phyloP scores from a whole-genome alignment of 2,113 vertebrate genomes.

The Cnemophilus loriae region DNA sequence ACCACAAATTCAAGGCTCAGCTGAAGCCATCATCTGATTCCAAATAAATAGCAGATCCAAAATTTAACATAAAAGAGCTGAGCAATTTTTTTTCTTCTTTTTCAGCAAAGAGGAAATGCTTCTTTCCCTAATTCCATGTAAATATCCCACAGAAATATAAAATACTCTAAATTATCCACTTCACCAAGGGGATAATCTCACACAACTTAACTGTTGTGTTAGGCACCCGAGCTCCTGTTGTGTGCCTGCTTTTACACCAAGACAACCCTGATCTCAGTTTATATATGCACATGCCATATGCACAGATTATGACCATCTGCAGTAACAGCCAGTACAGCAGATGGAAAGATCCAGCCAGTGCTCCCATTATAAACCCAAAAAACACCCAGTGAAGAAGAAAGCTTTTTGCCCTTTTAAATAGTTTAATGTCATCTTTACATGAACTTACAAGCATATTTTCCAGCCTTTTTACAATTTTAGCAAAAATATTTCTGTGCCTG shows the following conservation, averaged over 20 bases:
- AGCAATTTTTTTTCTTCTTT: not conserved
- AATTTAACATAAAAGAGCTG: not conserved
- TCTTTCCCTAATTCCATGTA: not conserved
- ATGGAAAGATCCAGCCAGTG: slow-evolving; percentile 21
- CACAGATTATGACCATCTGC: slow-evolving; percentile 16
- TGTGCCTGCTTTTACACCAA: not conserved
- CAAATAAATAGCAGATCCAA: not conserved
- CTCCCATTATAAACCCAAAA: not conserved
- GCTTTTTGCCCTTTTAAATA: not conserved
- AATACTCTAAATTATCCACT: not conserved
- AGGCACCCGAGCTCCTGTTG: not conserved
- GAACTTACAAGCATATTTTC: not conserved
- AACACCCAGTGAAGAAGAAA: not conserved
- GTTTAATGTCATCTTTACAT: not conserved
- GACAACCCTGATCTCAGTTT: not conserved
- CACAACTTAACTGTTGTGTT: not conserved
- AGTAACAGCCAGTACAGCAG: slow-evolving; percentile 1
- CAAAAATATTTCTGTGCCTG: not conserved
- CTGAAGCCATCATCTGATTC: not conserved
- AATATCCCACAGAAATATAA: not conserved
- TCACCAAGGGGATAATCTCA: too few species aligned
- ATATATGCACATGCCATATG: not conserved
- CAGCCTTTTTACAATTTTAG: not conserved
- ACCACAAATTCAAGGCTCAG: not conserved
- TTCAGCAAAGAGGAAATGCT: not conserved